phyloP scores from a whole-genome alignment of 2,797 vertebrate species.

The Lacerta viridis region DNA sequence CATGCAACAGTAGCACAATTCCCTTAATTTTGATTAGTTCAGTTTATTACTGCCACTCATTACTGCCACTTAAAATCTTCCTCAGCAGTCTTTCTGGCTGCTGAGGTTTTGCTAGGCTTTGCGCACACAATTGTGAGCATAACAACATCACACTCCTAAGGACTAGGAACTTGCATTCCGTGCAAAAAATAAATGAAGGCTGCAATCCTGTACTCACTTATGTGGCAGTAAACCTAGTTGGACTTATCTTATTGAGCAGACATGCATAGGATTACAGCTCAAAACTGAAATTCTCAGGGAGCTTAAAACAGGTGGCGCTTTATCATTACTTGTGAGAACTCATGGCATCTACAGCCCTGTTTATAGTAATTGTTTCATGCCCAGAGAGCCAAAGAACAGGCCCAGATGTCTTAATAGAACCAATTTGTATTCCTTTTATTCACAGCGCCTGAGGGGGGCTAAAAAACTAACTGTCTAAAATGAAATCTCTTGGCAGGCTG shows the following conservation, averaged over 20 bases:
- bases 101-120: background rate
- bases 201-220: background rate
- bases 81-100: background rate
- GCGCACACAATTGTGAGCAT: background rate
- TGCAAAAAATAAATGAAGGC: background rate
- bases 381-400: conserved; percentile 18
- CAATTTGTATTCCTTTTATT: conserved; percentile 49
- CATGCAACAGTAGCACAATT: background rate
- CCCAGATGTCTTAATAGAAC: conserved; percentile 43
- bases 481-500: conserved; percentile 59
- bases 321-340: background rate
- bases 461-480: conserved; percentile 55
- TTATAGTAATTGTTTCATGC: conserved; percentile 22
- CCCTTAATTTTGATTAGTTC: too few relatives aligned
- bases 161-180: background rate
- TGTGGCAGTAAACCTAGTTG: background rate
- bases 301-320: background rate
- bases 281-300: background rate
- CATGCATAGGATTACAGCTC: background rate
- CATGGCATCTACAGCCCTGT: background rate
- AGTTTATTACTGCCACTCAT: background rate
- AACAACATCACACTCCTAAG: background rate
- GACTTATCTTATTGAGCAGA: background rate
- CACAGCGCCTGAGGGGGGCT: background rate
- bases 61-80: background rate